Evolutionary conservation across 2,797 vertebrate genomes (phyloP), one percentile per base, ranked within the genome.

Genomic region (Valencia hispanica): DNA sequence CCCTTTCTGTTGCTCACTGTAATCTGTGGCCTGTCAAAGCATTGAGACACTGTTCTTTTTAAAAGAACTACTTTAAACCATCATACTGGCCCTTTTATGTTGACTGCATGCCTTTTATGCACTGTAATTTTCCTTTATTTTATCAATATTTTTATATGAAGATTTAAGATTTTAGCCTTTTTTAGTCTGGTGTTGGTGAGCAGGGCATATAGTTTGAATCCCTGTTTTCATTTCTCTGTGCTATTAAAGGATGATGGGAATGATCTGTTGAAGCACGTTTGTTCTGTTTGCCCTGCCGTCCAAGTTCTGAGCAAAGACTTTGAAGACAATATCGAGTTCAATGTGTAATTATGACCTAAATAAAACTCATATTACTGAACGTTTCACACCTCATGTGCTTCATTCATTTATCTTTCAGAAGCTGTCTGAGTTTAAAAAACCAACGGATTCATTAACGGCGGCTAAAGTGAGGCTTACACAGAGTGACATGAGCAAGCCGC

Each of bases 271-370:
- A 91, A 94, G 95, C 95, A 95, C 88, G 92, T 95, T 93, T 95
- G 92, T 94, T 91, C 88, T 82, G 93, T 95, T 95, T 96, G 95
- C 95, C 95, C 95, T 96, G 94, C 93, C 91, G 91, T 92, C 91
- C 89, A 89, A 95, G 86, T 90, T 94, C 86, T 93, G 93, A 92
- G 81, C 90, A 92, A 90, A 85, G 84, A 89, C 92, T 93, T 93
- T 88, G 88, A 92, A 90, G 83, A 93, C 73, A 83, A 66, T 90
- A 91, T 94, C 91, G 90, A 90, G 92, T 93, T 92, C 83, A 92
- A 78, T 89, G 90, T 95, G 87, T 94, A 87, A 91, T 91, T 90
- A 90, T 94, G 94, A 94, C 88, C 90, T 93, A 89, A 97, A 97
- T 97, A 97, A 96, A 97, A 92, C 88, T 93, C 89, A 89, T 88